These are phyloP conservation scores for Bostrychus sinensis DNA, from an alignment of 2,113 vertebrate species.

Conservation along the genomic window DNA sequence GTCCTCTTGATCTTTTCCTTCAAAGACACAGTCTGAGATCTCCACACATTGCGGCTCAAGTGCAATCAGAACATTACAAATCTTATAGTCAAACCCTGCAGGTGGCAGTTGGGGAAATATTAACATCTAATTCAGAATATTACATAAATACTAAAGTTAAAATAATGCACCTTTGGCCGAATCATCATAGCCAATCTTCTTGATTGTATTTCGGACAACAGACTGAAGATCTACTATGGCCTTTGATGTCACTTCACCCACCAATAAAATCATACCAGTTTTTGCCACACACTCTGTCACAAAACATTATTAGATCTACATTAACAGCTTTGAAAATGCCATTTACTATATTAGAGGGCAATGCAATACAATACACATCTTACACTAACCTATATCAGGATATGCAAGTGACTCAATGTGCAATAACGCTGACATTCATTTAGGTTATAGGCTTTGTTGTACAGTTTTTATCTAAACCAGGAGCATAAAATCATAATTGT, in stretches of 20 bases:
- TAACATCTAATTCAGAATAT: neutral
- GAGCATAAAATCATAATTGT: no score
- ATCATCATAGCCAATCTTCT: conserved; percentile 77
- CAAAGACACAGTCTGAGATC: conserved; percentile 78
- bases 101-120: neutral
- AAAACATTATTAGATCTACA: no score
- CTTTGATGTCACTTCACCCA: conserved; percentile 78
- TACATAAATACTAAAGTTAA: neutral
- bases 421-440: no score
- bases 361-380: no score
- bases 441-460: no score
- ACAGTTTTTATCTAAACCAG: no score
- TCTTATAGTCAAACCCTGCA: conserved; percentile 83
- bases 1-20: conserved; percentile 73
- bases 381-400: no score
- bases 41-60: conserved; percentile 76
- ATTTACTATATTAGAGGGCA: no score
- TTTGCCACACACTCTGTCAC: conserved; percentile 76
- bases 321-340: neutral
- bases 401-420: no score
- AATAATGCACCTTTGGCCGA: conserved; percentile 73
- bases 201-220: conserved; percentile 75
- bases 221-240: conserved; percentile 73
- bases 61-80: conserved; percentile 78
- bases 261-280: conserved; percentile 79